phyloP scores from a whole-genome alignment of 2,113 vertebrate genomes.

The Columba janthina region DNA sequence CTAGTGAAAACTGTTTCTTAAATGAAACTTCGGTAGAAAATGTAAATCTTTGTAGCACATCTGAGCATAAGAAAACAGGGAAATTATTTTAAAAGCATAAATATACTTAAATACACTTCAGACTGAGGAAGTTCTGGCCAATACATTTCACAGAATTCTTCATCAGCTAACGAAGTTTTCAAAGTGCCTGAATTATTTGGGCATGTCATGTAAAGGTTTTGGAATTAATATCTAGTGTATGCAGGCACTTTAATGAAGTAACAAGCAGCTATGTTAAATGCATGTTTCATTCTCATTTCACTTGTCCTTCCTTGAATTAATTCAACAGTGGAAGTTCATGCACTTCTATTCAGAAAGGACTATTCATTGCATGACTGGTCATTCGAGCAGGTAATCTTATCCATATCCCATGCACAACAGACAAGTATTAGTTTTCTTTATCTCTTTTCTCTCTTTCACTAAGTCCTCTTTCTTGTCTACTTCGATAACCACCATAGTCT shows the following conservation, averaged over 20 bases:
- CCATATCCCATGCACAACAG: background rate
- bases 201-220: background rate
- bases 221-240: background rate
- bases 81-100: background rate
- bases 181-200: background rate
- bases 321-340: background rate
- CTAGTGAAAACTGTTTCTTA: background rate
- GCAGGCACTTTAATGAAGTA: background rate
- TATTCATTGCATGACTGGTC: background rate
- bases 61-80: background rate
- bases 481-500: background rate
- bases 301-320: background rate
- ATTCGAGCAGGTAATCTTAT: background rate
- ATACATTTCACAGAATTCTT: background rate
- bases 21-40: background rate
- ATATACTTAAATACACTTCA: background rate
- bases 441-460: background rate
- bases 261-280: background rate
- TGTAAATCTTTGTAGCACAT: fast-evolving
- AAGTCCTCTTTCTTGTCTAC: background rate
- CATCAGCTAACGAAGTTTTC: background rate
- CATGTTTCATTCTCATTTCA: background rate
- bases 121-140: background rate
- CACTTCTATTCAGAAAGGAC: background rate
- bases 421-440: background rate